Evolutionary conservation across 1,140 invertebrate genomes (phyloP).

Genomic region (Cepaea nemoralis): DNA sequence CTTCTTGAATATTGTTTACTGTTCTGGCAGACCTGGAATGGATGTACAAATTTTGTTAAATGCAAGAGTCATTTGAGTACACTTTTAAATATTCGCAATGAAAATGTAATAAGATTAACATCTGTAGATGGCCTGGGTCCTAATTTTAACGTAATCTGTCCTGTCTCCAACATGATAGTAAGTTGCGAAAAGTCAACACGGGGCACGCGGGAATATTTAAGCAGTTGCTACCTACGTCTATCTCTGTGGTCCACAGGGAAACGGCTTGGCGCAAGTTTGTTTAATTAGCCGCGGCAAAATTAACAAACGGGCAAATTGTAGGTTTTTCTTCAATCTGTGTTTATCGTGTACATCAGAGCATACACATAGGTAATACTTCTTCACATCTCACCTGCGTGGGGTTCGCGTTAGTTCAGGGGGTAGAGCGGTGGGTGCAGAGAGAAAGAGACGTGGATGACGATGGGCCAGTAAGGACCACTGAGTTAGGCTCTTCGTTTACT

Average conservation of each 20-base stretch:
- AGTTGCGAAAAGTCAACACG: constrained; percentile 18
- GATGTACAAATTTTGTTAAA: no score
- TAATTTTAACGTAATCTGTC: background rate
- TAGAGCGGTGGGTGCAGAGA: background rate
- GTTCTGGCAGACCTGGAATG: background rate
- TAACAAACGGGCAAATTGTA: background rate
- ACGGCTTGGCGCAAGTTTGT: constrained; percentile 11
- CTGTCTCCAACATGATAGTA: background rate
- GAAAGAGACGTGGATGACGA: background rate
- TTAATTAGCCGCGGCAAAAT: background rate
- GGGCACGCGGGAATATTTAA: background rate
- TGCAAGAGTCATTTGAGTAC: no score
- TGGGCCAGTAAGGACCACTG: background rate
- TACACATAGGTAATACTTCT: background rate
- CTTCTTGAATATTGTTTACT: background rate
- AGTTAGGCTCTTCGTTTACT: background rate
- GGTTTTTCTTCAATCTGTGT: background rate
- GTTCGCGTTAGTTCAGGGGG: background rate
- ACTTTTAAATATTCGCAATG: constrained; percentile 15
- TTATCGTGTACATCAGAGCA: background rate
- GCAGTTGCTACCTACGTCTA: background rate
- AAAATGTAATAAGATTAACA: constrained; percentile 22
- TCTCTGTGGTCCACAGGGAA: background rate
- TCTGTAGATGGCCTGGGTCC: background rate
- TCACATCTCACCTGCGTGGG: background rate